These are phyloP conservation scores for Drosophila birchii DNA, from an alignment of 2,888 invertebrate genomes.

Conservation along the genomic window DNA sequence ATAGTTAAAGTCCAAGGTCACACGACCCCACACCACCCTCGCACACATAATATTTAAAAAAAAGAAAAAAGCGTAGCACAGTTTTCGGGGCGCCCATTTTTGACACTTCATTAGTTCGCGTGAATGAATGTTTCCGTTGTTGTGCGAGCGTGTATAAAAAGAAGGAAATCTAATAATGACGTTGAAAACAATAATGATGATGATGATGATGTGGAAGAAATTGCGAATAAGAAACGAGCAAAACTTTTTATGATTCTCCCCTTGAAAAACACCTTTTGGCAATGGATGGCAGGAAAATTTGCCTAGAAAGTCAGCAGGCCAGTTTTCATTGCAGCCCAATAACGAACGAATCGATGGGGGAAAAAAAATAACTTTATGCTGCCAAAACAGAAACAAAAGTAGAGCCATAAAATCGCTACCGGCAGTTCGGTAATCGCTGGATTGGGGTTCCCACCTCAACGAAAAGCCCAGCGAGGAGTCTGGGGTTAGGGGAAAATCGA, in stretches of 20 bases:
- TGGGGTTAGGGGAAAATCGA: conserved; percentile 4
- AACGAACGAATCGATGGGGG: conserved; percentile 49
- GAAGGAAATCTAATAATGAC: conserved; percentile 21
- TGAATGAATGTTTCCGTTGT: conserved; percentile 69
- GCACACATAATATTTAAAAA: conserved; percentile 24
- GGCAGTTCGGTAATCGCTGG: conserved; percentile 47
- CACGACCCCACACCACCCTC: conserved; percentile 9
- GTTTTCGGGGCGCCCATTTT: conserved; percentile 65
- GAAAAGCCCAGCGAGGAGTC: not conserved
- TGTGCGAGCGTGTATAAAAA: conserved; percentile 56
- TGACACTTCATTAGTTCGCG: conserved; percentile 75
- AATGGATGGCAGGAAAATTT: conserved; percentile 35
- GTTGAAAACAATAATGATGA: conserved; percentile 5
- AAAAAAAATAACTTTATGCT: conserved; percentile 24
- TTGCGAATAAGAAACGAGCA: conserved; percentile 30
- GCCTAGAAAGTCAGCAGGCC: conserved; percentile 35
- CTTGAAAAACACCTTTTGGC: conserved; percentile 43
- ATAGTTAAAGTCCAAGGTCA: conserved; percentile 50
- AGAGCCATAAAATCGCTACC: conserved; percentile 60
- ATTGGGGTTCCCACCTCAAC: conserved; percentile 11
- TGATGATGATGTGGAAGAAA: not conserved
- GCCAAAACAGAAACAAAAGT: conserved; percentile 10
- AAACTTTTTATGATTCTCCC: conserved; percentile 46
- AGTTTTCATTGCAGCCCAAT: conserved; percentile 47
- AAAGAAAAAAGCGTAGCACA: conserved; percentile 58